Percentiles rank a stretch among this genome's conserved stretches.
These are phyloP conservation scores for human (Homo sapiens) DNA, from an alignment of 2,113 vertebrate species.

Conservation along the genomic window DNA sequence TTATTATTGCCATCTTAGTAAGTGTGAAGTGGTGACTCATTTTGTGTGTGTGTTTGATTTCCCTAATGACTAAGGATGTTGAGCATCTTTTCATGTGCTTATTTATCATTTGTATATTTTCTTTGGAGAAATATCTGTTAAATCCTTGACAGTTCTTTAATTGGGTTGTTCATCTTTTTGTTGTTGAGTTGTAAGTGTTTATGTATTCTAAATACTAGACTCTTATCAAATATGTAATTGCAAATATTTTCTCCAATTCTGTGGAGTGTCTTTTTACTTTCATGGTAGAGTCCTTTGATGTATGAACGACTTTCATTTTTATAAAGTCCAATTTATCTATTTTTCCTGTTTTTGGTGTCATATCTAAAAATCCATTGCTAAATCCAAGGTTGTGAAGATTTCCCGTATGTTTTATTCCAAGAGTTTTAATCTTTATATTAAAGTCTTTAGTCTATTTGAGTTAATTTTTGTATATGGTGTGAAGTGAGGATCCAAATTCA, in stretches of 20 bases:
- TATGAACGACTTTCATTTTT: background rate
- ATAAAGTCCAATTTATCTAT: background rate
- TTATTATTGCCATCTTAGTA: background rate
- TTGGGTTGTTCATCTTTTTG: background rate
- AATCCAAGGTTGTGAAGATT: background rate
- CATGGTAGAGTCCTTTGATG: background rate
- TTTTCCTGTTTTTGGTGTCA: background rate
- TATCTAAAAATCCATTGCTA: background rate
- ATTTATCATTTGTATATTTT: background rate
- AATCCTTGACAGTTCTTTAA: background rate
- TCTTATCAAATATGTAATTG: background rate
- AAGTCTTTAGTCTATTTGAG: background rate
- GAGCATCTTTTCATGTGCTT: background rate
- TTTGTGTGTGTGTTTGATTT: background rate
- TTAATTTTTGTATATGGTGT: background rate
- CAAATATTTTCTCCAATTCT: background rate
- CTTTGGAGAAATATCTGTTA: background rate
- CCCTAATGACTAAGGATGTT: background rate
- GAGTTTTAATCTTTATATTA: background rate
- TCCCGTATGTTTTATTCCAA: background rate
- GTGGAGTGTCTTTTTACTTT: background rate
- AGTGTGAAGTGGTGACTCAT: background rate
- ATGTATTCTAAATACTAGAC: background rate
- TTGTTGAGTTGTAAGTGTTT: background rate
- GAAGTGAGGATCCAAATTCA: background rate